These are phyloP conservation scores for Diadromus collaris DNA, from an alignment of 2,888 invertebrate genomes.

Conservation along the genomic window DNA sequence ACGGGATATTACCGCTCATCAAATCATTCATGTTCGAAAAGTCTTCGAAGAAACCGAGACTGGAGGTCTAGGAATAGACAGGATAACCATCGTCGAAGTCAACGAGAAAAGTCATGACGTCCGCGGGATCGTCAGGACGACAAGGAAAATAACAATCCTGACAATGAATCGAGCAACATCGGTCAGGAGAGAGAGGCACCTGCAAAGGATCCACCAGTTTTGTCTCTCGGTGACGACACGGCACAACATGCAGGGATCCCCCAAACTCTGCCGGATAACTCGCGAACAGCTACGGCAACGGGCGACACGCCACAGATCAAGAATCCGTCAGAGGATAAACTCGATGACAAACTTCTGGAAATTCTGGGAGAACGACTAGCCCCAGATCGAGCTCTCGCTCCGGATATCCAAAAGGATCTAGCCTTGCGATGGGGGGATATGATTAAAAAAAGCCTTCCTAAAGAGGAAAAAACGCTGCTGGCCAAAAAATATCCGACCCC, in stretches of 20 bases:
- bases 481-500: constrained; percentile 2
- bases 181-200: background rate
- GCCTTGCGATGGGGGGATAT: constrained; percentile 2
- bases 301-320: background rate
- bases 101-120: background rate
- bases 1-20: background rate
- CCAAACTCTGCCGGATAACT: background rate
- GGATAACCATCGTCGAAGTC: background rate
- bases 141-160: background rate
- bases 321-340: background rate
- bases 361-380: constrained; percentile 20
- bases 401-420: constrained; percentile 23
- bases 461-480: background rate
- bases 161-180: background rate
- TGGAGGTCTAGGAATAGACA: background rate
- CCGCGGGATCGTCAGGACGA: background rate
- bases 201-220: background rate
- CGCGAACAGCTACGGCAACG: background rate
- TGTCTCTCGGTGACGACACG: background rate
- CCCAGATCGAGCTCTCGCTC: background rate
- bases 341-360: constrained; percentile 24
- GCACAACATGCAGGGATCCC: background rate
- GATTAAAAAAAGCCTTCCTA: constrained; percentile 16
- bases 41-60: background rate
- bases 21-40: background rate